These are phyloP conservation scores for Scaptomyza pallida DNA, from an alignment of 1,140 invertebrate species.

Conservation along the genomic window DNA sequence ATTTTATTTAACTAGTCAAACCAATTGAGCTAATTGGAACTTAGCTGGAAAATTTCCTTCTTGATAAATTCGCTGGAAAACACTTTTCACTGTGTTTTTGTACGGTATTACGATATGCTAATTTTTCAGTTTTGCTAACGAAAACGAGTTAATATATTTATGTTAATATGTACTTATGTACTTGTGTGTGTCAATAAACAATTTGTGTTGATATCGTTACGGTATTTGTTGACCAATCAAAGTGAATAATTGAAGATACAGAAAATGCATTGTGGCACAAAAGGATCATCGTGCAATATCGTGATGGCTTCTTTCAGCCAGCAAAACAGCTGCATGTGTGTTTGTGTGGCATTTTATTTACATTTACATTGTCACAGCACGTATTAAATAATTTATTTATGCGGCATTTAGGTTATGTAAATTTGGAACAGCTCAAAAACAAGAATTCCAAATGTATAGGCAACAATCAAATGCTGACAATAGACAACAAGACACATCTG, in stretches of 20 bases:
- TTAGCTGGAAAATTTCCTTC: no score
- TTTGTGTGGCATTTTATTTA: constrained; percentile 25
- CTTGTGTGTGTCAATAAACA: not conserved
- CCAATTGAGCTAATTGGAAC: no score
- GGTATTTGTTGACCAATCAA: constrained; percentile 5
- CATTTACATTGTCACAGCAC: constrained; percentile 44
- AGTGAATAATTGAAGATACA: no score
- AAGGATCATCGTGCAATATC: not conserved
- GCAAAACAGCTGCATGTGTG: not conserved
- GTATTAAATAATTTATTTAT: constrained; percentile 80
- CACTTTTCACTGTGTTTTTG: no score
- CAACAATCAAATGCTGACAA: constrained; percentile 52
- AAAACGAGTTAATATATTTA: not conserved
- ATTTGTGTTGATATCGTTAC: constrained; percentile 21
- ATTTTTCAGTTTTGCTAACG: no score
- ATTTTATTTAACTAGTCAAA: no score
- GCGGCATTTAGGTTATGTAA: constrained; percentile 79
- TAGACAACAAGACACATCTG: constrained; percentile 6
- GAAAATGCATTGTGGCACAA: constrained; percentile 14
- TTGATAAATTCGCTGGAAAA: no score
- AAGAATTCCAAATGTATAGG: constrained; percentile 65
- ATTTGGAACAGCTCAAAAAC: constrained; percentile 60
- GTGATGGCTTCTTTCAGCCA: no score
- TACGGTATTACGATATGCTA: no score
- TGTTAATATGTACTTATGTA: not conserved